Conservation (phyloP, 2,888 invertebrate species). For the Stratiomys singularior region DNA sequence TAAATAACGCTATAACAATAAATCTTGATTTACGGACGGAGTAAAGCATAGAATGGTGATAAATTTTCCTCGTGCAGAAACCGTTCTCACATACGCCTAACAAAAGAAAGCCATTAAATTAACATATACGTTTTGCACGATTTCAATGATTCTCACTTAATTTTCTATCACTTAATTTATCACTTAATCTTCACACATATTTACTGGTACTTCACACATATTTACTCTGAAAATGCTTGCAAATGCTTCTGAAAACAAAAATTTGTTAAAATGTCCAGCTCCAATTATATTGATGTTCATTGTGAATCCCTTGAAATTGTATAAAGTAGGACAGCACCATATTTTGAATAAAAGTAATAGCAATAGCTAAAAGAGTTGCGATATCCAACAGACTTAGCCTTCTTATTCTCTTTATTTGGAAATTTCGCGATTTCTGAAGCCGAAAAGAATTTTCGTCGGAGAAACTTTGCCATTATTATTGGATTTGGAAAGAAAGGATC, state of each 20-base stretch:
- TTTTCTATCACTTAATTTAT: too few species aligned
- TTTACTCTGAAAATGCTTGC: too few species aligned
- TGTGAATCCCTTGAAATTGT: conserved; percentile 12
- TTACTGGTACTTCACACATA: too few species aligned
- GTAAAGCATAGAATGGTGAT: too few species aligned
- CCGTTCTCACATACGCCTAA: too few species aligned
- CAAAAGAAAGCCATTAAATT: too few species aligned
- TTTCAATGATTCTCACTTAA: neutral
- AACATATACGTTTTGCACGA: neutral
- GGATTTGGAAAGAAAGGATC: conserved; percentile 32
- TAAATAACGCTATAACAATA: too few species aligned
- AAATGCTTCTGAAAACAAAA: too few species aligned
- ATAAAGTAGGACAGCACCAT: neutral
- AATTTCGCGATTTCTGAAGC: neutral
- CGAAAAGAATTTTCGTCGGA: conserved; percentile 16
- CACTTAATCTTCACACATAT: too few species aligned
- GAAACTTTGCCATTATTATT: conserved; percentile 42
- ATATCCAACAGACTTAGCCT: conserved; percentile 8
- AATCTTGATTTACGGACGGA: too few species aligned
- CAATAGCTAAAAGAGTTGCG: conserved; percentile 19
- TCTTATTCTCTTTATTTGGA: neutral
- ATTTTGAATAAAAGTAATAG: conserved; percentile 13
- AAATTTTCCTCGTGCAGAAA: too few species aligned
- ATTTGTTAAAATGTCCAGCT: neutral
- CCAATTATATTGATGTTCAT: conserved; percentile 26